Percentiles rank a stretch among this genome's conserved stretches.
Conservation (phyloP, 2,797 vertebrate genomes). For the Falco columbarius region DNA sequence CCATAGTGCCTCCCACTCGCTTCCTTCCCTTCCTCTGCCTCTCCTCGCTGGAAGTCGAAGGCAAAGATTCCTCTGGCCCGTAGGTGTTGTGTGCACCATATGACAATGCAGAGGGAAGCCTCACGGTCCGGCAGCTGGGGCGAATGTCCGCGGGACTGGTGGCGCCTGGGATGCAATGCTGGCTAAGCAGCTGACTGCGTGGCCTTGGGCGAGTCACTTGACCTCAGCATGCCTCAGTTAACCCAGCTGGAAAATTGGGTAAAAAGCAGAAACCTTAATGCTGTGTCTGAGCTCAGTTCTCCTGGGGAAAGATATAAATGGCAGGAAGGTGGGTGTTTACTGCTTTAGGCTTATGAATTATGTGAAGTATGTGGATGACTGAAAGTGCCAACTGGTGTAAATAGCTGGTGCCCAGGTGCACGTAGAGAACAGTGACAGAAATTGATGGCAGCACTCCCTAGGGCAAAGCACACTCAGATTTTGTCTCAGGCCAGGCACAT, state of each 20-base stretch:
- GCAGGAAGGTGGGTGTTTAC: conserved; percentile 41
- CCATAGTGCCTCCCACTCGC: not conserved
- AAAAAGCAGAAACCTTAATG: conserved; percentile 69
- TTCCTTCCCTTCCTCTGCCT: not conserved
- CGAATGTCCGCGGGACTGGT: not conserved
- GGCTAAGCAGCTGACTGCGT: conserved; percentile 8
- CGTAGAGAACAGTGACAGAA: not conserved
- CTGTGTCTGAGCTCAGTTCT: conserved; percentile 26
- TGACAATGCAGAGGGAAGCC: not conserved
- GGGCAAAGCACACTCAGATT: not conserved
- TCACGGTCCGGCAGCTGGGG: not conserved
- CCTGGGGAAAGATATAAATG: conserved; percentile 52
- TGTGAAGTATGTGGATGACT: conserved; percentile 39
- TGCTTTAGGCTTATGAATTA: conserved; percentile 54
- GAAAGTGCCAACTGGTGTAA: conserved; percentile 47
- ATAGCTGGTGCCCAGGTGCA: conserved; percentile 45
- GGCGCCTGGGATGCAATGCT: not conserved
- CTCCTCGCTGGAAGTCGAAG: not conserved
- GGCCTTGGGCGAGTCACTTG: conserved; percentile 66
- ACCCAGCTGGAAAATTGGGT: conserved; percentile 72
- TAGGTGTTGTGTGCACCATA: not conserved
- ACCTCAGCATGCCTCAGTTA: conserved; percentile 49
- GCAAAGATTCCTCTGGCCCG: not conserved
- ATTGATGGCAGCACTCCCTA: not conserved
- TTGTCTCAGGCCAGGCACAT: not conserved